Conservation (phyloP, 1,140 invertebrate species). For the Solenopsis invicta region DNA sequence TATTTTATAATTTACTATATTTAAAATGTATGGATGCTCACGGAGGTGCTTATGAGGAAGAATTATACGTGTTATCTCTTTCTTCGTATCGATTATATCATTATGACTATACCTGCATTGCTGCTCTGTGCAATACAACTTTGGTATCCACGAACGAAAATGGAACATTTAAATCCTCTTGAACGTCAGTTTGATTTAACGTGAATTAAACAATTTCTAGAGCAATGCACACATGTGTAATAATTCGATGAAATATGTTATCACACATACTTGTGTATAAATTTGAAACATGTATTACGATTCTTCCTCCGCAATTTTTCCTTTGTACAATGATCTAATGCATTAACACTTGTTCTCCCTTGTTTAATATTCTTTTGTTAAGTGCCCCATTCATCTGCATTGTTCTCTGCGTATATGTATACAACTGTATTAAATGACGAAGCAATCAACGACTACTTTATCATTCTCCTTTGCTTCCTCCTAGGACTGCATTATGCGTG, state of each 20-base stretch:
- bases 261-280: neutral
- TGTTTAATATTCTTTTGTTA: conserved; percentile 64
- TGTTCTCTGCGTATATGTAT: conserved; percentile 19
- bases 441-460: conserved; percentile 39
- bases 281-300: neutral
- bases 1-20: neutral
- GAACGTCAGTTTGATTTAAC: neutral
- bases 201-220: neutral
- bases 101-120: neutral
- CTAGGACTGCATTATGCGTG: neutral
- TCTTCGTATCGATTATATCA: neutral
- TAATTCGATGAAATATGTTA: neutral
- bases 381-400: conserved; percentile 59
- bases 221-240: neutral
- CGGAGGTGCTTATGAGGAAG: too few relatives aligned
- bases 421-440: conserved; percentile 32
- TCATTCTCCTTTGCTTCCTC: neutral
- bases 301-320: neutral
- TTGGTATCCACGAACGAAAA: neutral
- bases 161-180: neutral
- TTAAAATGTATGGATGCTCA: neutral
- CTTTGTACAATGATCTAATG: conserved; percentile 39
- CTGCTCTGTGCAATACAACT: neutral
- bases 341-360: conserved; percentile 65
- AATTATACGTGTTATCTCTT: neutral